phyloP scores from a whole-genome alignment of 2,113 vertebrate genomes.

The Stomatorhinus ivindoensis region DNA sequence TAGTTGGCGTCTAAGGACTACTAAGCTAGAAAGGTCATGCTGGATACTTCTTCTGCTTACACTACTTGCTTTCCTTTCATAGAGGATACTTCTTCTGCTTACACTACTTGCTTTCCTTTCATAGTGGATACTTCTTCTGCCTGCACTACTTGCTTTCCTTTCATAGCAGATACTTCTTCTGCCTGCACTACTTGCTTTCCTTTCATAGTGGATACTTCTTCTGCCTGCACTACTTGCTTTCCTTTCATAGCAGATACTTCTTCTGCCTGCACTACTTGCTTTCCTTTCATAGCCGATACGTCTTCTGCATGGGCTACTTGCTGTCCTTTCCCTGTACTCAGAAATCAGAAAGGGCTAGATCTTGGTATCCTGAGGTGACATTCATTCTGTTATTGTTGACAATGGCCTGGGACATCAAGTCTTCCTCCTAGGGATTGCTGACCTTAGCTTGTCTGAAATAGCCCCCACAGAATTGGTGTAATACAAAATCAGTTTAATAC shows the following conservation, averaged over 20 bases:
- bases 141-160: not conserved
- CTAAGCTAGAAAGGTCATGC: not conserved
- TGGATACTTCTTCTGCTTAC: not conserved
- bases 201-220: not conserved
- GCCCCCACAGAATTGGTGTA: not conserved
- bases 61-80: not conserved
- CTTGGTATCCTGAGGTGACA: not conserved
- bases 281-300: not conserved
- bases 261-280: not conserved
- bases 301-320: not conserved
- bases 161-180: not conserved
- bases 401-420: not conserved
- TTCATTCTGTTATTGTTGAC: not conserved
- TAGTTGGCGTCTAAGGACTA: not conserved
- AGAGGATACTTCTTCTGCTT: not conserved
- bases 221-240: not conserved
- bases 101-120: not conserved
- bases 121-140: not conserved
- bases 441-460: not conserved
- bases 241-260: not conserved
- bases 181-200: not conserved
- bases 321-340: not conserved
- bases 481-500: not conserved
- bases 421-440: not conserved
- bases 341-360: not conserved